These are phyloP conservation scores for Saturnia japonica DNA, from an alignment of 2,888 invertebrate genomes.

Conservation along the genomic window DNA sequence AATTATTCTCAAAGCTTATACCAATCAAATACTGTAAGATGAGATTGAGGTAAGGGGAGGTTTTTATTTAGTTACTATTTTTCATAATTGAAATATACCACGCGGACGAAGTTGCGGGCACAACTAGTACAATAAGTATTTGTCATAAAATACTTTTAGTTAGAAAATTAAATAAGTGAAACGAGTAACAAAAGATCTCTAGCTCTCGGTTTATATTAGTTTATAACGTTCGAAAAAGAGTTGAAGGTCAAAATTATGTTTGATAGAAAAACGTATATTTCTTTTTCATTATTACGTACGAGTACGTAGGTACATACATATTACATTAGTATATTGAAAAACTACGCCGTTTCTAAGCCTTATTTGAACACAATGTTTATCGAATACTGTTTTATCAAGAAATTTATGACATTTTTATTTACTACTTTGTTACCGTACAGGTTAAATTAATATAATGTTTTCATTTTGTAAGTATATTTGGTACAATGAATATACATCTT, in stretches of 20 bases:
- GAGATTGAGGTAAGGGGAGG: no score
- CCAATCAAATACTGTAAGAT: no score
- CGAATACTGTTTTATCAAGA: not conserved
- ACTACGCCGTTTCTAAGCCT: not conserved
- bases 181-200: not conserved
- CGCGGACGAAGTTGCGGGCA: no score
- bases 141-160: no score
- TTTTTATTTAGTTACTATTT: no score
- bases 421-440: not conserved
- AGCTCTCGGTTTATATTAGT: conserved; percentile 27
- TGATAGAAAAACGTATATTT: conserved; percentile 37
- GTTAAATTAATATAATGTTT: no score
- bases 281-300: conserved; percentile 18
- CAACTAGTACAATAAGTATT: no score
- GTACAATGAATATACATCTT: no score
- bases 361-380: not conserved
- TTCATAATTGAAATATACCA: no score
- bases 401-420: not conserved
- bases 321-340: not conserved
- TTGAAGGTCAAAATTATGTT: conserved; percentile 50
- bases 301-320: not conserved
- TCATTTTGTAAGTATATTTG: no score
- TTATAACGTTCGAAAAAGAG: conserved; percentile 38
- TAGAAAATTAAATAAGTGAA: not conserved
- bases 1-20: no score